A percentile compares a stretch with the other conserved stretches of the same genome.
Evolutionary conservation across 2,888 invertebrate genomes (phyloP).

Genomic region (Macaria notata): DNA sequence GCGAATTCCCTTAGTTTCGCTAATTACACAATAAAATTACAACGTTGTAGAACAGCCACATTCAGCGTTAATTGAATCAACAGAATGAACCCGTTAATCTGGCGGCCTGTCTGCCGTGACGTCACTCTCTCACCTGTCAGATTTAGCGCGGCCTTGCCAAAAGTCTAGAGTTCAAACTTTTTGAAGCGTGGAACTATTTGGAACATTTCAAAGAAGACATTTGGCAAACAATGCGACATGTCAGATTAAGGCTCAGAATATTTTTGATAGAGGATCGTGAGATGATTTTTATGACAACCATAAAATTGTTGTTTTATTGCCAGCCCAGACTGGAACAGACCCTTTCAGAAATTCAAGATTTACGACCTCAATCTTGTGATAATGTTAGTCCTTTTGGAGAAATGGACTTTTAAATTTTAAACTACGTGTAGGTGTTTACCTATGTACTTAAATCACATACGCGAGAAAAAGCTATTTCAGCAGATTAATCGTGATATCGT

Average conservation of each 20-base stretch:
- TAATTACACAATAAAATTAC: constrained; percentile 14
- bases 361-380: too few species aligned
- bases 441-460: too few species aligned
- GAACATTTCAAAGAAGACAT: too few species aligned
- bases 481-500: too few species aligned
- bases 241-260: constrained; percentile 1
- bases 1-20: constrained; percentile 1
- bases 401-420: too few species aligned
- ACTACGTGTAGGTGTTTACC: too few species aligned
- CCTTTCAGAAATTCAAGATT: neutral
- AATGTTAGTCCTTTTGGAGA: too few species aligned
- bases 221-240: neutral
- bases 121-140: constrained; percentile 31
- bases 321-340: constrained; percentile 7
- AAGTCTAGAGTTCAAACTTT: constrained; percentile 2
- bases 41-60: constrained; percentile 9
- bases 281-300: constrained; percentile 8
- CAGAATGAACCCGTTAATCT: constrained; percentile 17
- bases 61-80: constrained; percentile 19
- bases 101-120: constrained; percentile 14
- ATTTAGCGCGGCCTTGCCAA: constrained; percentile 13
- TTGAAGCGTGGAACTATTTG: constrained; percentile 1
- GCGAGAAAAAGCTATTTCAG: too few species aligned
- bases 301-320: constrained; percentile 15
- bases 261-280: constrained; percentile 3